Evolutionary conservation across 2,888 invertebrate genomes (phyloP).

Genomic region (Callinectes sapidus): DNA sequence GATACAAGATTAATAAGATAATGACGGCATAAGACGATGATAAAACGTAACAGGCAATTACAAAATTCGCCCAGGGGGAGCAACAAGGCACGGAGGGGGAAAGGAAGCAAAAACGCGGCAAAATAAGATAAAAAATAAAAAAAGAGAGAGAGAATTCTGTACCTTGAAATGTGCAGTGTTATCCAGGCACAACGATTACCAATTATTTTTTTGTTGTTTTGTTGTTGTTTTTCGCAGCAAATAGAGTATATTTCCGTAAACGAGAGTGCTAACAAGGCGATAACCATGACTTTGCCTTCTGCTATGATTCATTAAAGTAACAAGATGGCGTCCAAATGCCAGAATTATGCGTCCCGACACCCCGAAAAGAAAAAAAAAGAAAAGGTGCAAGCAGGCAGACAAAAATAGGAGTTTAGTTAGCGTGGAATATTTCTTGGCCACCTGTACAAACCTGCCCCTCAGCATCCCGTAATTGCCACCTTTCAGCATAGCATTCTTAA

Average conservation of each 20-base stretch:
- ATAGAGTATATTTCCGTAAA: not conserved
- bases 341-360: not conserved
- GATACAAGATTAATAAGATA: slow-evolving; percentile 28
- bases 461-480: slow-evolving; percentile 8
- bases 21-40: slow-evolving; percentile 10
- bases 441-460: not conserved
- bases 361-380: not conserved
- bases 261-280: slow-evolving; percentile 19
- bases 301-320: slow-evolving; percentile 9
- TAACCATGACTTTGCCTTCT: not conserved
- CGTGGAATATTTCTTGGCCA: slow-evolving; percentile 19
- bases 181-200: not conserved
- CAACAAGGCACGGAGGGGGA: not conserved
- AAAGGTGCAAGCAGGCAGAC: not conserved
- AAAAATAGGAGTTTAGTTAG: slow-evolving; percentile 24
- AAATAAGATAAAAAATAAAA: not conserved
- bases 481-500: slow-evolving; percentile 24
- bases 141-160: not conserved
- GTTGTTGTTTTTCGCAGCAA: not conserved
- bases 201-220: not conserved
- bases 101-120: not conserved
- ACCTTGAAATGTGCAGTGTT: not conserved
- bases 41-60: slow-evolving; percentile 20
- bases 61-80: not conserved
- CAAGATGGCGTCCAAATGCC: slow-evolving; percentile 20